Conservation (phyloP, 2,797 vertebrate species). For the Falco columbarius region DNA sequence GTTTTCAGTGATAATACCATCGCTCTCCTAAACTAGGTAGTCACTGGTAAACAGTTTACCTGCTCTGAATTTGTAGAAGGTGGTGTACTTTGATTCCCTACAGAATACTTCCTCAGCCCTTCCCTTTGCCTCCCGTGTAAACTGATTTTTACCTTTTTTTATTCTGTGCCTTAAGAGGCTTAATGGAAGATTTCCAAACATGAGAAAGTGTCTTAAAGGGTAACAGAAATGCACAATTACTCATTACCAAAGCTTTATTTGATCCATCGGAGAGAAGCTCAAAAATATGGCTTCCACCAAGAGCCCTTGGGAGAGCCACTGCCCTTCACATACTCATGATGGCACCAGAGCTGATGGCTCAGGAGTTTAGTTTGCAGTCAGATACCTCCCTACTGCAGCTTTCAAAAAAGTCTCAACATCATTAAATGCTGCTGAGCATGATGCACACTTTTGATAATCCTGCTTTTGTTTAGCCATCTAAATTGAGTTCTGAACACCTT, state of each 20-base stretch:
- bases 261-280: neutral
- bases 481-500: neutral
- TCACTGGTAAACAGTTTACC: neutral
- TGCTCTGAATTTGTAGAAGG: neutral
- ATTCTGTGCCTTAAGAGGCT: neutral
- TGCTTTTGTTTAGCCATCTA: neutral
- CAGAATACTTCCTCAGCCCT: neutral
- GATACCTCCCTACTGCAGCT: neutral
- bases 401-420: neutral
- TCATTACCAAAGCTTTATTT: neutral
- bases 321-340: neutral
- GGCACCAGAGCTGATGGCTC: slow-evolving; percentile 21
- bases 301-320: neutral
- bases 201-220: neutral
- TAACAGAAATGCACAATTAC: neutral
- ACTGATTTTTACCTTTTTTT: neutral
- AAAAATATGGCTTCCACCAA: neutral
- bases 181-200: neutral
- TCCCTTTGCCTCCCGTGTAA: neutral
- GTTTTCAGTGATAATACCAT: neutral
- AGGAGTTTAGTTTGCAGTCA: neutral
- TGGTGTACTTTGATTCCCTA: neutral
- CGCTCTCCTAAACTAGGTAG: neutral
- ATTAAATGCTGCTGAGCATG: neutral
- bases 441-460: fast-evolving